A percentile compares a stretch with the other conserved stretches of the same genome.
Conservation (phyloP, 2,113 vertebrate species). For the Actenoides hombroni region DNA sequence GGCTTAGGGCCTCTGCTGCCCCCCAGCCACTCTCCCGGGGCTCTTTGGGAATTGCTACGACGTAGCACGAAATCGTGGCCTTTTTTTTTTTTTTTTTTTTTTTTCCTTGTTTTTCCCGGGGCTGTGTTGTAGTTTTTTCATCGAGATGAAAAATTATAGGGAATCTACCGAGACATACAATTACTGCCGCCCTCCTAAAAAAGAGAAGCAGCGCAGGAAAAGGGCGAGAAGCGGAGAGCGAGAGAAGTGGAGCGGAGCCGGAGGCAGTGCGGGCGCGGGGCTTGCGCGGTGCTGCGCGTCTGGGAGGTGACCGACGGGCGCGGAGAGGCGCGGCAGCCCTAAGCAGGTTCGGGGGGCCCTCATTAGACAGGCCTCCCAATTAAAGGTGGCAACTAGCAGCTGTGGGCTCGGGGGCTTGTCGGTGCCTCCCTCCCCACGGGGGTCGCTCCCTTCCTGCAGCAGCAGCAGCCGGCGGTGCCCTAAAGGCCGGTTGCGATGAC, state of each 20-base stretch:
- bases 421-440: too few relatives aligned
- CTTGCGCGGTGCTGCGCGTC: not conserved
- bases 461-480: too few relatives aligned
- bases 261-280: not conserved
- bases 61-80: not conserved
- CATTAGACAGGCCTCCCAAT: not conserved
- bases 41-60: not conserved
- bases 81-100: not conserved
- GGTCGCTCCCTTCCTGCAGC: not conserved
- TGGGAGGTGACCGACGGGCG: not conserved
- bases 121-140: not conserved
- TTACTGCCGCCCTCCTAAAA: not conserved
- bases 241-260: not conserved
- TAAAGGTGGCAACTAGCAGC: not conserved
- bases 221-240: not conserved
- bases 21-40: not conserved
- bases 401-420: accelerated
- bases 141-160: not conserved
- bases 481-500: too few relatives aligned
- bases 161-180: not conserved
- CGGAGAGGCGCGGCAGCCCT: not conserved
- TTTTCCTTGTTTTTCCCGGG: not conserved
- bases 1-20: not conserved
- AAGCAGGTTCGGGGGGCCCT: not conserved
- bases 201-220: not conserved